These are phyloP conservation scores for Chrysomela aeneicollis DNA, from an alignment of 2,888 invertebrate species.

Conservation along the genomic window DNA sequence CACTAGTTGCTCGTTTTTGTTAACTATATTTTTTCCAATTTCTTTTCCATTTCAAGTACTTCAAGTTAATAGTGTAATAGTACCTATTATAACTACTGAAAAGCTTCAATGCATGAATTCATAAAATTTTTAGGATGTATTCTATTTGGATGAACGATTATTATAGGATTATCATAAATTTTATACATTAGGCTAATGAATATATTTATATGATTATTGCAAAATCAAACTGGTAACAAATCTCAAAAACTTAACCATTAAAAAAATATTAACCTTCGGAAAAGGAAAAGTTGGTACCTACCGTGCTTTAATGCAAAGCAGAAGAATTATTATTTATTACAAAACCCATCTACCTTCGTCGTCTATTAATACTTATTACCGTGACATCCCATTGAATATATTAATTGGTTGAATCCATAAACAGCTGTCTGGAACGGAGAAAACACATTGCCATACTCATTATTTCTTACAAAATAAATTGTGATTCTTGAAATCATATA, in stretches of 20 bases:
- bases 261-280: not conserved
- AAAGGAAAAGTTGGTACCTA: not conserved
- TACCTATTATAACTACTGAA: too few species aligned
- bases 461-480: not conserved
- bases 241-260: not conserved
- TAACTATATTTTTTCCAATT: too few species aligned
- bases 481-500: too few species aligned
- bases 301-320: not conserved
- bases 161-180: too few species aligned
- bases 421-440: not conserved
- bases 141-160: too few species aligned
- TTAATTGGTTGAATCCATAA: not conserved
- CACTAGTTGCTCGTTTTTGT: too few species aligned
- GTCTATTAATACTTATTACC: conserved; percentile 3
- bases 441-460: not conserved
- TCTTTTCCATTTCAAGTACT: too few species aligned
- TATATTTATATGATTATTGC: not conserved
- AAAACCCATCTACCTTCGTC: not conserved
- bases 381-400: conserved; percentile 1
- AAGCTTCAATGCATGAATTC: too few species aligned
- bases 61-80: too few species aligned
- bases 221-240: not conserved
- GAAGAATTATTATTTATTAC: not conserved
- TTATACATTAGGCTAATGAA: too few species aligned
- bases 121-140: too few species aligned